phyloP scores from a whole-genome alignment of 1,140 invertebrate genomes.

The Nasonia vitripennis region DNA sequence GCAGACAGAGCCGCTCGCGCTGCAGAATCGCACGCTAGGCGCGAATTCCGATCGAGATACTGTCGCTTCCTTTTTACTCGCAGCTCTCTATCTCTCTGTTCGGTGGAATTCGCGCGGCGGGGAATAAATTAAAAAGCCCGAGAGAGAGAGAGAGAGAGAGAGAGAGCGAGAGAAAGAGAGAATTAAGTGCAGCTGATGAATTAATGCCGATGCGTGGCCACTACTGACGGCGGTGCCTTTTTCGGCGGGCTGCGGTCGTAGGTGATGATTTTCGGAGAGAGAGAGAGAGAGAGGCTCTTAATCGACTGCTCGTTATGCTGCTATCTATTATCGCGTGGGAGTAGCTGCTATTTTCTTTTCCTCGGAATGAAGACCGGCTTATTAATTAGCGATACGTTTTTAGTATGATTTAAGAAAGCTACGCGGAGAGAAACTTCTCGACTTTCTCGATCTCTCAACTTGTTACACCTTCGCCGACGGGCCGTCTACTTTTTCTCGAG shows the following conservation, averaged over 20 bases:
- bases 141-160: too few species aligned
- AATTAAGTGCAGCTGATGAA: constrained; percentile 39
- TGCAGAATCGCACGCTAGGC: constrained; percentile 5
- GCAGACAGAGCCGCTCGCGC: background rate
- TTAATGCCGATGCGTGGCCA: constrained; percentile 2
- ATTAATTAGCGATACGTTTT: background rate
- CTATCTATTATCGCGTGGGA: background rate
- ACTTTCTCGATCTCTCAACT: constrained; percentile 10
- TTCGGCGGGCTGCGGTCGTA: background rate
- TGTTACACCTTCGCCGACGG: background rate
- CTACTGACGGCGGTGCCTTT: background rate
- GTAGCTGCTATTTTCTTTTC: background rate
- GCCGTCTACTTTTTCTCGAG: background rate
- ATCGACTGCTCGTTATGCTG: background rate
- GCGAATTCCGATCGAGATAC: constrained; percentile 32
- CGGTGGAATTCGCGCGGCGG: background rate
- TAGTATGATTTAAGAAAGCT: constrained; percentile 1
- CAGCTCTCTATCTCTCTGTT: background rate
- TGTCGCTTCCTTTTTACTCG: background rate
- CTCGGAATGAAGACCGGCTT: background rate
- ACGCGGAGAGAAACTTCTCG: background rate
- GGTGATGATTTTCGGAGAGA: background rate
- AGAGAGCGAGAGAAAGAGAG: background rate
- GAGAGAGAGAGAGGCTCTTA: background rate
- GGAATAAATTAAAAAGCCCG: constrained; percentile 25